These are phyloP conservation scores for Balaeniceps rex DNA, from an alignment of 2,113 vertebrate species.

Conservation along the genomic window DNA sequence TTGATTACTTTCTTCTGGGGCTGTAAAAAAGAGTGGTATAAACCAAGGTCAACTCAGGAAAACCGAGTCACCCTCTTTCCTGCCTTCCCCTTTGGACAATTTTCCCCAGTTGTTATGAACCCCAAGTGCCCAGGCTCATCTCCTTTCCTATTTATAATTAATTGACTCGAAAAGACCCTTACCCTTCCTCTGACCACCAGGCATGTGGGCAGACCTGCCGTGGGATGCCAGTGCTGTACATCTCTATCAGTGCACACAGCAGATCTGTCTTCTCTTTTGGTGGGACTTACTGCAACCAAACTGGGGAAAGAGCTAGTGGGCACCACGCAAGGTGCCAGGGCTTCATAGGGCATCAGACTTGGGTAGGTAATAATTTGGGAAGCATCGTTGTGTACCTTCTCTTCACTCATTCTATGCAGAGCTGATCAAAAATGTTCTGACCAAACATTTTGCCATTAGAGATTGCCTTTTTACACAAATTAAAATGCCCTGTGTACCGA, in stretches of 20 bases:
- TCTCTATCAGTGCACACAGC: neutral
- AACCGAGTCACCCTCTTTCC: neutral
- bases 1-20: neutral
- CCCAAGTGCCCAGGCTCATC: accelerated
- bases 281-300: neutral
- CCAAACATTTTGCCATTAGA: neutral
- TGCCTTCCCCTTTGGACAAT: neutral
- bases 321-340: neutral
- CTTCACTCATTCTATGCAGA: neutral
- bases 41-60: neutral
- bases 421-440: neutral
- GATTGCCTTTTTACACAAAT: neutral
- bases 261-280: neutral
- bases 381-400: neutral
- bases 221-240: neutral
- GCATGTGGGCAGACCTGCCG: neutral
- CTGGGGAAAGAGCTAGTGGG: neutral
- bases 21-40: neutral
- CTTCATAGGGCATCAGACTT: neutral
- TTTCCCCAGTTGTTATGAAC: neutral
- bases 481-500: neutral
- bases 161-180: neutral
- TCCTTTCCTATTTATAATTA: neutral
- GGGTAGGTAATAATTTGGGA: neutral
- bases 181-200: neutral